A percentile compares a stretch with the other conserved stretches of the same genome.
Conservation (phyloP, 1,140 invertebrate species). For the Drosophila busckii region DNA sequence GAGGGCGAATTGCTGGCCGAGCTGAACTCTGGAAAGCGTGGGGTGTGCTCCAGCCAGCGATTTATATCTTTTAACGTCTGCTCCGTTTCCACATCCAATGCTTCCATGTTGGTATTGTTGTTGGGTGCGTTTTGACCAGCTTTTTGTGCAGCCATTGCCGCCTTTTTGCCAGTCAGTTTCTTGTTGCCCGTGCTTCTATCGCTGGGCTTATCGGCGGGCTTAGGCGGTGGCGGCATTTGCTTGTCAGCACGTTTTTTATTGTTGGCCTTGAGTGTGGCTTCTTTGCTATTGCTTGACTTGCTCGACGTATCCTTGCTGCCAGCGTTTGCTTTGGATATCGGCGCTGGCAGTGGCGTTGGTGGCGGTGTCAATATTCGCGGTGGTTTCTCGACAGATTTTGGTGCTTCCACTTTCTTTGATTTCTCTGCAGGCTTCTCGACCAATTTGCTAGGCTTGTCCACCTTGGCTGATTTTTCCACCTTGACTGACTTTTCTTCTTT, state of each 20-base stretch:
- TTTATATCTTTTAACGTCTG: constrained; percentile 93
- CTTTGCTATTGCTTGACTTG: constrained; percentile 28
- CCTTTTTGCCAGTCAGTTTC: constrained; percentile 56
- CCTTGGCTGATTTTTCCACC: constrained; percentile 17
- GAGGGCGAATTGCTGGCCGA: constrained; percentile 87
- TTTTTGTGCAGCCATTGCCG: constrained; percentile 37
- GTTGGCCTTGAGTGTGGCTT: constrained; percentile 18
- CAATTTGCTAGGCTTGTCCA: neutral
- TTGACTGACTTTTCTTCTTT: constrained; percentile 37
- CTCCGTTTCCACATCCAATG: constrained; percentile 87
- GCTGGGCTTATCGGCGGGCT: constrained; percentile 43
- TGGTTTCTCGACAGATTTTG: constrained; percentile 26
- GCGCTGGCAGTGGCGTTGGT: neutral
- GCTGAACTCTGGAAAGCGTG: constrained; percentile 85
- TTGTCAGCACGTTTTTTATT: constrained; percentile 53
- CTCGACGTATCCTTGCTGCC: constrained; percentile 1
- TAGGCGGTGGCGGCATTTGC: constrained; percentile 62
- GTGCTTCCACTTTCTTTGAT: constrained; percentile 40
- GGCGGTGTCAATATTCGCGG: constrained; percentile 16
- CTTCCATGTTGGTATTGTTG: constrained; percentile 85
- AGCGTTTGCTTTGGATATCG: constrained; percentile 12
- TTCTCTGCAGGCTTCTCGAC: constrained; percentile 28
- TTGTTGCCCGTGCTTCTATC: constrained; percentile 47
- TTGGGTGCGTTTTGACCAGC: constrained; percentile 44
- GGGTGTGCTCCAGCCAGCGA: constrained; percentile 91